Percentiles rank a stretch among this genome's conserved stretches.
Conservation (phyloP, 1,140 invertebrate genomes). For the Drosophila parabipectinata region DNA sequence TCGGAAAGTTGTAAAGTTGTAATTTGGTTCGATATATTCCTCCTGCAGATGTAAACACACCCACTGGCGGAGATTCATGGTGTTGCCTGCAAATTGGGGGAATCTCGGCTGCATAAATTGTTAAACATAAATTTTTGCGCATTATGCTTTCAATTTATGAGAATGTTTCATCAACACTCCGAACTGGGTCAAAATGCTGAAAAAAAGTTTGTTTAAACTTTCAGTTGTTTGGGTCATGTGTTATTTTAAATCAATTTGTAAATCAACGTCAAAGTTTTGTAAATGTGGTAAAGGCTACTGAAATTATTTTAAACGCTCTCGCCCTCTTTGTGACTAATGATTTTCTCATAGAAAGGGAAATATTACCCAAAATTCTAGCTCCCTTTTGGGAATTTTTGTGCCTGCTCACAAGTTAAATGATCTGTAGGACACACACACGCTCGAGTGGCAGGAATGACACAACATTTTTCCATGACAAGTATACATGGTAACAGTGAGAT, state of each 20-base stretch:
- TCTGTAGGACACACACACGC: slow-evolving; percentile 48
- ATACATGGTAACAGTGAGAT: slow-evolving; percentile 12
- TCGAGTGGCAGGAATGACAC: slow-evolving; percentile 57
- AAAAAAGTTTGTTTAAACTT: slow-evolving; percentile 38
- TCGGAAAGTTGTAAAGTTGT: slow-evolving; percentile 65
- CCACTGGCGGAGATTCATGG: slow-evolving; percentile 34
- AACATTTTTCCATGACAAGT: slow-evolving; percentile 59
- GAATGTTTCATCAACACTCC: slow-evolving; percentile 37
- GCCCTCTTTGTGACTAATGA: slow-evolving; percentile 16
- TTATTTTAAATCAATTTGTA: slow-evolving; percentile 58
- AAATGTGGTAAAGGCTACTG: slow-evolving; percentile 21
- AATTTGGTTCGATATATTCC: slow-evolving; percentile 60
- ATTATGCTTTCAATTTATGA: slow-evolving; percentile 60
- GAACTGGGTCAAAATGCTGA: slow-evolving; percentile 45
- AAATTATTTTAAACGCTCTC: not conserved
- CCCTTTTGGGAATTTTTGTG: slow-evolving; percentile 32
- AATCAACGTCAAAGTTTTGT: slow-evolving; percentile 41
- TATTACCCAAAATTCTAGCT: slow-evolving; percentile 31
- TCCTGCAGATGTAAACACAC: slow-evolving; percentile 59
- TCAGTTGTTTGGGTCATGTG: slow-evolving; percentile 16
- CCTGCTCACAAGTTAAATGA: slow-evolving; percentile 55
- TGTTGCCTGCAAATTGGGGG: slow-evolving; percentile 48
- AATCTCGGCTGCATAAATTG: slow-evolving; percentile 60
- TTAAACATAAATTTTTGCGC: slow-evolving; percentile 66
- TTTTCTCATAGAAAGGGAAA: slow-evolving; percentile 27